phyloP scores from a whole-genome alignment of 2,113 vertebrate species.

The Anarhynchus alexandrinus region DNA sequence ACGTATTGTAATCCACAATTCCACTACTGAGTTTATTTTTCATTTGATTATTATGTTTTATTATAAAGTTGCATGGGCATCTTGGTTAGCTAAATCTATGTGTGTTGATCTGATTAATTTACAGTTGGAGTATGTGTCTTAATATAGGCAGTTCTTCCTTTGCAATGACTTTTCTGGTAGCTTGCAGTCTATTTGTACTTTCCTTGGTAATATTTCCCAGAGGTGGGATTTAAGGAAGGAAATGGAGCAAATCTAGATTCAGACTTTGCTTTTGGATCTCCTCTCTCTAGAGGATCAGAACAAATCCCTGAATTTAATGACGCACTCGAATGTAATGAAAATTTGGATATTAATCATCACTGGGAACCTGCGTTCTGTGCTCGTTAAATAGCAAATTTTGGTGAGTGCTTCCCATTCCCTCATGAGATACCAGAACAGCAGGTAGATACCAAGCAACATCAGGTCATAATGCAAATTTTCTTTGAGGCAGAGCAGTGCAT shows the following conservation, averaged over 20 bases:
- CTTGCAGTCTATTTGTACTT: background rate
- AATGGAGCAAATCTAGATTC: background rate
- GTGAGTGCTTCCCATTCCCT: background rate
- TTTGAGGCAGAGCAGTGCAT: background rate
- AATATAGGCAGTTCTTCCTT: background rate
- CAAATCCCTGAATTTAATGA: conserved; percentile 16
- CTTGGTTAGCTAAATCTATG: background rate
- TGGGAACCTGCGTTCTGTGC: background rate
- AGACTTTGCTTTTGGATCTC: background rate
- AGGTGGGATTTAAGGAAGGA: background rate
- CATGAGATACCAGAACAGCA: background rate
- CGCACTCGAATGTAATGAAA: background rate
- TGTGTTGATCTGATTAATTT: background rate
- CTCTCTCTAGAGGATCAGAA: background rate
- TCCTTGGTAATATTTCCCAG: background rate
- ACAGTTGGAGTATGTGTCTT: background rate
- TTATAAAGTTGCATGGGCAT: background rate
- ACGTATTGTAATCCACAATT: background rate
- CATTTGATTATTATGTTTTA: background rate
- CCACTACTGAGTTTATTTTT: background rate
- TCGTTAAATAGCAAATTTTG: conserved; percentile 18
- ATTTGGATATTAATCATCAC: conserved; percentile 18
- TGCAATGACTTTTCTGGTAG: background rate
- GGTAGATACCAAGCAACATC: background rate
- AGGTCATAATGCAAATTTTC: background rate